These are phyloP conservation scores for Priocnemis perturbator DNA, from an alignment of 2,888 invertebrate genomes.

Conservation along the genomic window DNA sequence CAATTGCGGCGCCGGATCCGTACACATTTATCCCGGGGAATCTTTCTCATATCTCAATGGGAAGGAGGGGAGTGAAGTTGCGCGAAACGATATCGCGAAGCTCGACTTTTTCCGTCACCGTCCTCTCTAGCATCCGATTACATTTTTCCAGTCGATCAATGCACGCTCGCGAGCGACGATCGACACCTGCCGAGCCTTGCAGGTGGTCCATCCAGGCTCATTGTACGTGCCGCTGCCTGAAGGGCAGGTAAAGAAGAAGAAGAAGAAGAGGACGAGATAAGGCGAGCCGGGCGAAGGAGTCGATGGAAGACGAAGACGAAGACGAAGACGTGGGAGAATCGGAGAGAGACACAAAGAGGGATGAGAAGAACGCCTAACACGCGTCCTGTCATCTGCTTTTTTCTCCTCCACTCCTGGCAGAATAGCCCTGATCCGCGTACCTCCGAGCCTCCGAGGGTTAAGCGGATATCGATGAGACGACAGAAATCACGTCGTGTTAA, in stretches of 20 bases:
- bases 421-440: constrained; percentile 2
- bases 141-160: too few relatives aligned
- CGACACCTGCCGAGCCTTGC: constrained; percentile 41
- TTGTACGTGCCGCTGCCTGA: constrained; percentile 23
- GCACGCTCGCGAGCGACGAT: neutral
- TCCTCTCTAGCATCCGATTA: too few relatives aligned
- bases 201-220: constrained; percentile 40
- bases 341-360: too few relatives aligned
- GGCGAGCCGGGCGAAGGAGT: neutral
- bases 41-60: too few relatives aligned
- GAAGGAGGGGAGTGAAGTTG: too few relatives aligned
- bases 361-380: neutral
- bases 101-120: too few relatives aligned
- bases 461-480: constrained; percentile 50
- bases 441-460: neutral
- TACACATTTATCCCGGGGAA: too few relatives aligned
- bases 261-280: neutral
- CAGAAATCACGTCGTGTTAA: constrained; percentile 60
- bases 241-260: neutral
- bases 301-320: neutral
- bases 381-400: neutral
- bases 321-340: too few relatives aligned
- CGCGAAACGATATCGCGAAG: too few relatives aligned
- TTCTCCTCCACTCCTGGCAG: neutral
- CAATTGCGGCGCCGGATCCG: too few relatives aligned